These are phyloP conservation scores for Phyllostomus discolor DNA, from an alignment of 2,113 vertebrate species.

Conservation along the genomic window DNA sequence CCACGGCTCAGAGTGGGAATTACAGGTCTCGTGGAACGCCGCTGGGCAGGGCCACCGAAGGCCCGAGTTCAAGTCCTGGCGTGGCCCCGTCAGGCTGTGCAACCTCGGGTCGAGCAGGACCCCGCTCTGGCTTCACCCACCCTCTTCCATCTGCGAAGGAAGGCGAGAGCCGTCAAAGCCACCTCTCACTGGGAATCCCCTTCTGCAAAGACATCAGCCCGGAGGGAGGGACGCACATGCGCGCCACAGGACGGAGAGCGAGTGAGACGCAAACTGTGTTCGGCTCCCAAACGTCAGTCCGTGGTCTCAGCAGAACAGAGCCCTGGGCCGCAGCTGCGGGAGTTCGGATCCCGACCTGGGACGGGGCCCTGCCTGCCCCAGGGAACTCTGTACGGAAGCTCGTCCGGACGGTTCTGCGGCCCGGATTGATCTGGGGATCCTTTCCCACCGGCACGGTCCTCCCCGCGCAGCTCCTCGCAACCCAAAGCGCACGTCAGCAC, in stretches of 20 bases:
- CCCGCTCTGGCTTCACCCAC: neutral
- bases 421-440: slow-evolving; percentile 3
- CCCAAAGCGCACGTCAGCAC: neutral
- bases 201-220: neutral
- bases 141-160: neutral
- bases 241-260: neutral
- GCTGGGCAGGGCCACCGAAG: neutral
- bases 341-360: neutral
- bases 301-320: neutral
- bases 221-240: neutral
- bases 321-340: neutral
- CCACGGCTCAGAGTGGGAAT: neutral
- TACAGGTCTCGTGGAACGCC: neutral
- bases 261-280: neutral
- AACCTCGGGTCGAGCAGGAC: too few relatives aligned
- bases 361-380: neutral
- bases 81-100: neutral
- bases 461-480: neutral
- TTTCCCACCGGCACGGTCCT: neutral
- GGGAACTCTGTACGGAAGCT: neutral
- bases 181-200: neutral
- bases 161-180: neutral
- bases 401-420: neutral
- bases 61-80: neutral
- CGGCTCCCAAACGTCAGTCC: neutral